Base-by-base conservation (phyloP, 2,888 invertebrate species). In the Ennomos erosarius region DNA sequence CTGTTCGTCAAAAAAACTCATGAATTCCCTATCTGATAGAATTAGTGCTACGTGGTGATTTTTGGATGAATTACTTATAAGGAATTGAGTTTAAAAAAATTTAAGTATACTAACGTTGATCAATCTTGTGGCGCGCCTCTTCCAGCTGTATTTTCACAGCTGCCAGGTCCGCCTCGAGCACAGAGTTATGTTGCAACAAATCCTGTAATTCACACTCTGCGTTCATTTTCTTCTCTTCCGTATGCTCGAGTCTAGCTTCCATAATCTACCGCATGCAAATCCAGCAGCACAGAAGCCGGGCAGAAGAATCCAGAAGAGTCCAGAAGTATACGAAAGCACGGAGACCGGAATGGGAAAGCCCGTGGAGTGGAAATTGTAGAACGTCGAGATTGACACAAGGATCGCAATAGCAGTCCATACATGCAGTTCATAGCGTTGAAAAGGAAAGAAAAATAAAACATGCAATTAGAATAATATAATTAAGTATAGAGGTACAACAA, bases 171-270 rank as follows among this genome's bases (percentile, higher is more conserved):
- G 90, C 90, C 73, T 95, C 95, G 46, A 96, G 82, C 60, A 94
- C 93, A 65, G 94, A 93, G 81, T 96, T 96, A 78, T 96, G 95
- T 75, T 94, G 93, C 62, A 94, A 85, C 64, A 95, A 84, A 74
- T 95, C 95, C 87, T 95, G 94, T 63, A 84, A 84, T 81, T 84
- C 85, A 82, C 79, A 84, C 90, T 95, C 95, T 13, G 95, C 89
- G 55, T 88, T 93, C 77, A 95, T 89, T 85, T 95, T 94, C 80
- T 95, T 94, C 59, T 91, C 93, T 56, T 94, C 93, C 43, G 94
- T 91, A 78, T 94, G 94, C 67, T 93, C 94, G 64, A 95, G 88
- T 81, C 94, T 94, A 74, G 93, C 93, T 68, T 93, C 92, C 72
- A 95, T 86, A 69, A 94, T 93, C 96, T 96, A 79, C 74, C 76